Base-by-base conservation (phyloP, 2,797 vertebrate species). In the Enteromius mattozi region DNA sequence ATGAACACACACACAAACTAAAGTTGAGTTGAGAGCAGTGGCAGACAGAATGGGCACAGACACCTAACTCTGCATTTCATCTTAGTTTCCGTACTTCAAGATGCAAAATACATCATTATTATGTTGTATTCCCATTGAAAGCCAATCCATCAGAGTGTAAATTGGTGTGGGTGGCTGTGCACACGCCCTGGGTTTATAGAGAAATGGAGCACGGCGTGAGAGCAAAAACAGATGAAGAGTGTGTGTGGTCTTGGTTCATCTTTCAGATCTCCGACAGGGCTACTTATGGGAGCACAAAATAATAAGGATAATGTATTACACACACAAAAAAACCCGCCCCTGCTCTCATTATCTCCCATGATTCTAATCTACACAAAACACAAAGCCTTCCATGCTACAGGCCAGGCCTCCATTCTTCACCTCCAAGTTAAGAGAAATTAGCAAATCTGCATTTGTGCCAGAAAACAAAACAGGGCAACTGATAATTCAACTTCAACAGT, bases 21-120 rank as follows among this genome's bases (percentile, higher is more conserved):
- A 56, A 59, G 86, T 87, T 89, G 59, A 84, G 89, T 80, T 85
- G 35, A 81, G 83, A 90, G 88, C 63, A 86, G 86, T 82, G 84
- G 84, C 84, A 84, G 87, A 92, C 91, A 91, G 90, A 93, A 92
- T 91, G 88, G 89, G 90, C 86, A 91, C 92, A 91, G 91, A 87
- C 91, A 88, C 90, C 86, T 85, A 89, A 88, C 86, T 90, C 89
- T 85, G 85, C 87, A 83, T 78, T 89, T 89, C 84, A 88, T 90
- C 88, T 92, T 81, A 88, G 89, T 93, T 91, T 93, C 89, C 88
- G 84, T 89, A 90, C 91, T 71, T 80, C 88, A 83, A 85, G 90
- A 92, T 92, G 89, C 84, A 90, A 92, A 92, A 92, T 88, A 90
- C 91, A 91, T 88, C 89, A 90, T 93, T 93, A 94, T 94, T 93